A percentile compares a stretch with the other conserved stretches of the same genome.
Conservation (phyloP, 1,140 invertebrate genomes). For the Berghia stephanieae region DNA sequence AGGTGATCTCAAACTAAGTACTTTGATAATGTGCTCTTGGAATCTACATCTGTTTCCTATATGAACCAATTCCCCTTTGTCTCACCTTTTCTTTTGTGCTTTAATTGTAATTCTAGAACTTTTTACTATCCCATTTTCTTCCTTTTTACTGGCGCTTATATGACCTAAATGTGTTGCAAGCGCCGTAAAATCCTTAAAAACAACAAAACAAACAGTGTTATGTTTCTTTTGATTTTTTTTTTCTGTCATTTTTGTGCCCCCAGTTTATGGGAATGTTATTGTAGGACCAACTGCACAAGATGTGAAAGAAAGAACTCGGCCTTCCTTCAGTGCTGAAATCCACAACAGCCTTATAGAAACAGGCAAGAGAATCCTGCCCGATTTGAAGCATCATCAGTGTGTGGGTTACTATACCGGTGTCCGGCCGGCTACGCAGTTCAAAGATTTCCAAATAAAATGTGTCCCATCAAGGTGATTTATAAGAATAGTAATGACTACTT, state of each 20-base stretch:
- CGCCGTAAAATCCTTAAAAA: too few relatives aligned
- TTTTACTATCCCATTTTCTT: too few relatives aligned
- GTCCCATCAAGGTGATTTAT: too few relatives aligned
- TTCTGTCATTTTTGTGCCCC: background rate
- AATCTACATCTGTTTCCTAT: too few relatives aligned
- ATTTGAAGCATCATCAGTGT: conserved; percentile 24
- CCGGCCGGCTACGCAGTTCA: conserved; percentile 45
- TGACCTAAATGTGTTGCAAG: too few relatives aligned
- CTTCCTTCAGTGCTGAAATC: conserved; percentile 29
- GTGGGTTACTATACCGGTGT: conserved; percentile 43
- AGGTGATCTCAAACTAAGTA: too few relatives aligned
- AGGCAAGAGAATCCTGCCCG: conserved; percentile 29
- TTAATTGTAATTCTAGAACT: too few relatives aligned
- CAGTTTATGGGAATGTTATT: conserved; percentile 47
- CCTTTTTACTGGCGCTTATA: too few relatives aligned
- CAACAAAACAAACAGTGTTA: background rate
- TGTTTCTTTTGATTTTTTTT: background rate
- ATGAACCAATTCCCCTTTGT: too few relatives aligned
- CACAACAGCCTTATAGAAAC: conserved; percentile 25
- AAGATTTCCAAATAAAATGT: conserved; percentile 49
- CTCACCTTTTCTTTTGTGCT: too few relatives aligned
- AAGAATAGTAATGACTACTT: too few relatives aligned
- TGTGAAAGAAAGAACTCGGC: conserved; percentile 22
- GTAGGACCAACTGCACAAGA: conserved; percentile 50
- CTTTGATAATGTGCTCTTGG: too few relatives aligned